phyloP scores from a whole-genome alignment of 2,113 vertebrate species.

The Geococcyx californianus region DNA sequence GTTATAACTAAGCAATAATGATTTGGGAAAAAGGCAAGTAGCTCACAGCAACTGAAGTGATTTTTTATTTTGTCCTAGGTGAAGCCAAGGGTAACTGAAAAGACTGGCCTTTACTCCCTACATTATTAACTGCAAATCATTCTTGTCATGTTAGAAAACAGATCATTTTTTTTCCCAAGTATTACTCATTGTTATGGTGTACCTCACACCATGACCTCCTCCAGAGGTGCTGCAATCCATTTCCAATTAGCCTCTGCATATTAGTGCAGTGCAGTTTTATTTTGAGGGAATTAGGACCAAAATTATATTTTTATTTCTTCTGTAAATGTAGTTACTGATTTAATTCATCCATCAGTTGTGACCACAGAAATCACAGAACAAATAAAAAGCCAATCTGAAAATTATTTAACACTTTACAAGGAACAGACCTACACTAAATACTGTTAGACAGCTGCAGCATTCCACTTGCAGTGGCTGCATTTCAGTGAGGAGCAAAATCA shows the following conservation, averaged over 20 bases:
- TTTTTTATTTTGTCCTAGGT: slow-evolving; percentile 77
- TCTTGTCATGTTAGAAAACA: slow-evolving; percentile 77
- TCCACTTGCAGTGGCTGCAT: not conserved
- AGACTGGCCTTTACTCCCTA: slow-evolving; percentile 70
- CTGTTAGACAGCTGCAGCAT: not conserved
- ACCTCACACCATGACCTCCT: slow-evolving; percentile 67
- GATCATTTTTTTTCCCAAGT: slow-evolving; percentile 59
- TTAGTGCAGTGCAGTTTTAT: slow-evolving; percentile 19
- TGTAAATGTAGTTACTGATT: not conserved
- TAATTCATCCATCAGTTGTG: not conserved
- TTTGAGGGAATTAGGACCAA: slow-evolving; percentile 7
- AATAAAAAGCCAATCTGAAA: not conserved
- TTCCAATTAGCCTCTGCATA: slow-evolving; percentile 69
- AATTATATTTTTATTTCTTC: slow-evolving; percentile 16
- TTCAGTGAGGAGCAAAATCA: not conserved
- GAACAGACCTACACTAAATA: not conserved
- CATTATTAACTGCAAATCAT: slow-evolving; percentile 80
- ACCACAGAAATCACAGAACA: not conserved
- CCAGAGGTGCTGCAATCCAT: slow-evolving; percentile 54
- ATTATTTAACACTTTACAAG: not conserved
- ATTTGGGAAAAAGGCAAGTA: slow-evolving; percentile 65
- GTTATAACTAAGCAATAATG: slow-evolving; percentile 76
- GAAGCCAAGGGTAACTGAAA: slow-evolving; percentile 79
- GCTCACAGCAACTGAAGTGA: slow-evolving; percentile 64
- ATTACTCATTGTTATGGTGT: slow-evolving; percentile 69